Evolutionary conservation across 64 coral and sea anemone genomes (phyloP).

Genomic region (Actinia tenebrosa): DNA sequence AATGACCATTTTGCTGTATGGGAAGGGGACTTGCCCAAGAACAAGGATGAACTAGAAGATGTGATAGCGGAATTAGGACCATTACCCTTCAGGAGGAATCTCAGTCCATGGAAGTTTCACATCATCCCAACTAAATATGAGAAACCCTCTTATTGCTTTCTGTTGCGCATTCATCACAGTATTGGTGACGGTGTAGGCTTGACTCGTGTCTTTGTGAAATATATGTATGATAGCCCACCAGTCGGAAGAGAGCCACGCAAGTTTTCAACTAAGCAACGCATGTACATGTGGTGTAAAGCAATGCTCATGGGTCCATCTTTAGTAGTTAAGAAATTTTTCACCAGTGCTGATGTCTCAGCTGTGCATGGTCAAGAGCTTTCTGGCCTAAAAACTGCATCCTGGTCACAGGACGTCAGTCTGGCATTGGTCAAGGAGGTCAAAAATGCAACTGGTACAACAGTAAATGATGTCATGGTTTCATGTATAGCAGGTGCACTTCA

Average conservation of each 20-base stretch:
- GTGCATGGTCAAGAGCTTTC: conserved; percentile 78
- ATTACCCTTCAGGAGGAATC: conserved; percentile 27
- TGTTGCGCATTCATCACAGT: conserved; percentile 92
- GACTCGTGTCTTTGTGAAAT: conserved; percentile 79
- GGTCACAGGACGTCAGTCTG: conserved; percentile 77
- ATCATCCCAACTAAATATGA: conserved; percentile 70
- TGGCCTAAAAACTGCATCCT: conserved; percentile 75
- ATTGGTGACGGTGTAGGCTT: conserved; percentile 86
- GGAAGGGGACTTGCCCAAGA: conserved; percentile 54
- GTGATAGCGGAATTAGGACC: conserved; percentile 69
- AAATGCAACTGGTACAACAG: conserved; percentile 76
- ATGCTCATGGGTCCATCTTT: conserved; percentile 64
- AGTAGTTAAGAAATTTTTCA: conserved; percentile 67
- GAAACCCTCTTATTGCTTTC: conserved; percentile 51
- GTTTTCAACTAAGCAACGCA: conserved; percentile 76
- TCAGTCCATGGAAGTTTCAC: conserved; percentile 92
- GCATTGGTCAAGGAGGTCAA: conserved; percentile 78
- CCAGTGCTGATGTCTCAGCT: conserved; percentile 53
- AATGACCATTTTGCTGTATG: conserved; percentile 72
- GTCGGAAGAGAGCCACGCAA: conserved; percentile 65
- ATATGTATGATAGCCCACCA: conserved; percentile 82
- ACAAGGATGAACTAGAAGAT: conserved; percentile 52
- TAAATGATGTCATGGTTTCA: conserved; percentile 98
- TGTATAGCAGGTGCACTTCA: conserved; percentile 81
- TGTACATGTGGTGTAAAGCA: conserved; percentile 97